Conservation (phyloP, 2,113 vertebrate species). For the Cyphomyrus discorhynchus region DNA sequence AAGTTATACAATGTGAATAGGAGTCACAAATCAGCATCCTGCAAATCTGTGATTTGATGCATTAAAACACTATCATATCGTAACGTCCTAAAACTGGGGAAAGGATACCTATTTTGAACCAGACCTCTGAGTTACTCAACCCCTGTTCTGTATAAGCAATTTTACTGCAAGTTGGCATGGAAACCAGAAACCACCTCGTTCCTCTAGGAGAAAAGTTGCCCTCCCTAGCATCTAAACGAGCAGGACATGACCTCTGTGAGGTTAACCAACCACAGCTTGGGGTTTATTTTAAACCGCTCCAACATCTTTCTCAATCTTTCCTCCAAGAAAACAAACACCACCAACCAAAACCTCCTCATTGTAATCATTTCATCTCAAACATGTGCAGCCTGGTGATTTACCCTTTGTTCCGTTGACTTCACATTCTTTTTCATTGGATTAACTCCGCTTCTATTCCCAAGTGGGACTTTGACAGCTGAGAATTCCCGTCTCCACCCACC, state of each 20-base stretch:
- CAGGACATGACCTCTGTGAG: constrained; percentile 38
- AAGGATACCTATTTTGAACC: not conserved
- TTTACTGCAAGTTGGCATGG: constrained; percentile 11
- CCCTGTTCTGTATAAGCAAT: constrained; percentile 7
- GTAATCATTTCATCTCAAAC: constrained; percentile 37
- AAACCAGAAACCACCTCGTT: constrained; percentile 16
- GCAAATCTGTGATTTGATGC: not conserved
- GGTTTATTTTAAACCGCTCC: constrained; percentile 38
- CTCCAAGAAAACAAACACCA: constrained; percentile 46
- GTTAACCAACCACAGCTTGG: constrained; percentile 52
- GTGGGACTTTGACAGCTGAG: not conserved
- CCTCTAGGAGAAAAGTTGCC: not conserved
- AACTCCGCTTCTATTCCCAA: constrained; percentile 24
- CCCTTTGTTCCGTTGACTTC: constrained; percentile 9
- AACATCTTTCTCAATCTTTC: constrained; percentile 30
- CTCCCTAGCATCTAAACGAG: not conserved
- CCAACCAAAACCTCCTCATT: constrained; percentile 16
- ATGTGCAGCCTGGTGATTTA: constrained; percentile 22
- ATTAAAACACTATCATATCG: not conserved
- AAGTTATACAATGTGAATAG: not conserved
- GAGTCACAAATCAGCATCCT: too few relatives aligned
- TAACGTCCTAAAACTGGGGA: not conserved
- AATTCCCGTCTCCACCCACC: constrained; percentile 10
- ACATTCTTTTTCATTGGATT: constrained; percentile 22
- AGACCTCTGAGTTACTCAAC: constrained; percentile 11